These are phyloP conservation scores for Lasiurus borealis DNA, from an alignment of 2,113 vertebrate genomes.

Conservation along the genomic window DNA sequence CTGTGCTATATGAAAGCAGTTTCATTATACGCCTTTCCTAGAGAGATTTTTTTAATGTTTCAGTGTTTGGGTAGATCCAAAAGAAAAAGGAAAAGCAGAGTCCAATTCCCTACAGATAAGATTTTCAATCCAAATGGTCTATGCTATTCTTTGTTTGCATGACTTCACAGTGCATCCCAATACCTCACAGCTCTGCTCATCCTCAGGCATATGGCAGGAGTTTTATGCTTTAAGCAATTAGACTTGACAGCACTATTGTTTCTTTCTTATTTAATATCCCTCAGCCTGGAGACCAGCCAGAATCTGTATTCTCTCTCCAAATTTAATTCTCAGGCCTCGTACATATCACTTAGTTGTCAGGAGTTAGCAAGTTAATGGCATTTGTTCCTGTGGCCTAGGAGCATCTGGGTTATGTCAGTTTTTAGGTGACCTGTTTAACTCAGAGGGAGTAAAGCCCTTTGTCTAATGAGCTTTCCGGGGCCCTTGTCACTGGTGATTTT, in stretches of 20 bases:
- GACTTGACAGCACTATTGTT: constrained; percentile 63
- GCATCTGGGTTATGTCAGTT: constrained; percentile 71
- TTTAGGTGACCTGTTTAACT: constrained; percentile 64
- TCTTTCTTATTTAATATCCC: constrained; percentile 55
- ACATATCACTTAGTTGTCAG: constrained; percentile 72
- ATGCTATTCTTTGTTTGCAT: neutral
- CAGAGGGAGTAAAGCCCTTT: constrained; percentile 58
- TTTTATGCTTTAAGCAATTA: constrained; percentile 76
- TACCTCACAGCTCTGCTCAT: neutral
- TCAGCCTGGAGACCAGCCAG: constrained; percentile 53
- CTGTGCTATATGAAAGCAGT: neutral
- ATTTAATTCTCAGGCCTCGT: constrained; percentile 77
- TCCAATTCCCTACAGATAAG: neutral
- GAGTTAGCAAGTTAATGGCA: constrained; percentile 73
- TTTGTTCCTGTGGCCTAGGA: constrained; percentile 71
- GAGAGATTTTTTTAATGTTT: constrained; percentile 23
- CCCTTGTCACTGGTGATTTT: constrained; percentile 55
- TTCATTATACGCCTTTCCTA: neutral
- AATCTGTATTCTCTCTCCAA: constrained; percentile 70
- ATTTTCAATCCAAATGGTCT: neutral
- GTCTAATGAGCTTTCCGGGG: constrained; percentile 57
- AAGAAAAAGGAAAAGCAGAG: neutral
- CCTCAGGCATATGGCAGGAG: constrained; percentile 54
- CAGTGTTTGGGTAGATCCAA: neutral
- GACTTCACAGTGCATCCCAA: neutral